Conservation (phyloP, 2,888 invertebrate species). For the Hypolimnas misippus region DNA sequence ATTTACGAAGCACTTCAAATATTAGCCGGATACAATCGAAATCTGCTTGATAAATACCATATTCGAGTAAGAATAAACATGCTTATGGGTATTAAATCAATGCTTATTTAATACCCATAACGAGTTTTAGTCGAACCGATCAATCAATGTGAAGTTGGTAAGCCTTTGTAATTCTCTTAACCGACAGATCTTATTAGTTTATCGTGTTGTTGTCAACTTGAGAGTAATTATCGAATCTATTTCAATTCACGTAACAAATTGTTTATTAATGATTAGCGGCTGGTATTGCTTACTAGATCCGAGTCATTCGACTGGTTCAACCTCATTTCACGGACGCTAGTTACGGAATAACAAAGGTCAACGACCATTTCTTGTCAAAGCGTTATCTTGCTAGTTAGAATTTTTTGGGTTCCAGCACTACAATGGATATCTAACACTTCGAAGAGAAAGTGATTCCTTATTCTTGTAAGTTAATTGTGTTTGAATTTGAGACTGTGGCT, state of each 20-base stretch:
- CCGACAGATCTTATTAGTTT: not conserved
- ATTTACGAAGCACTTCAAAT: slow-evolving; percentile 1
- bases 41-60: not conserved
- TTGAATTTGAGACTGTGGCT: no score
- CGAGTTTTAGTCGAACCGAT: not conserved
- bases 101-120: not conserved
- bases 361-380: slow-evolving; percentile 25
- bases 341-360: slow-evolving; percentile 25
- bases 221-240: not conserved
- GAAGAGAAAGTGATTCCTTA: not conserved
- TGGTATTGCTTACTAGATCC: not conserved
- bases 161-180: not conserved
- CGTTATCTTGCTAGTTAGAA: slow-evolving; percentile 1
- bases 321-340: slow-evolving; percentile 14
- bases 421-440: not conserved
- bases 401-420: not conserved
- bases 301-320: slow-evolving; percentile 18
- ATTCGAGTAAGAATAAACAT: not conserved
- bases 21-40: not conserved
- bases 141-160: not conserved
- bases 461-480: no score
- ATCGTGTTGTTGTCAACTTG: not conserved
- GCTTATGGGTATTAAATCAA: no score
- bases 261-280: not conserved
- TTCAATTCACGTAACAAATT: slow-evolving; percentile 3